phyloP scores from a whole-genome alignment of 2,113 vertebrate genomes.

The Cynocephalus volans region DNA sequence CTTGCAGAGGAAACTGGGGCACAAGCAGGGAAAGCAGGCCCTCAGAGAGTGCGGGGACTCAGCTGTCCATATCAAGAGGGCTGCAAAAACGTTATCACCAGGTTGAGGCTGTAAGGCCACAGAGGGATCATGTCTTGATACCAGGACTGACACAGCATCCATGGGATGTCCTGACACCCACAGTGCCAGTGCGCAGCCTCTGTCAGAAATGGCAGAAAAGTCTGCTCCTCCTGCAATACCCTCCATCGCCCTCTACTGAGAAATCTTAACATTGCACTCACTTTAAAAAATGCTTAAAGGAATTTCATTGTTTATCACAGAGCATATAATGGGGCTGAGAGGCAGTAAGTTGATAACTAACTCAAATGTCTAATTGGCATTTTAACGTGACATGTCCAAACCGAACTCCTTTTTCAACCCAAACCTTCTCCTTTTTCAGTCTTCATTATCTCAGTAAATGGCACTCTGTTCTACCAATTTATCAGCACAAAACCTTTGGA shows the following conservation, averaged over 20 bases:
- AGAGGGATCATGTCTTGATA: neutral
- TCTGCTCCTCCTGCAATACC: neutral
- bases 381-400: neutral
- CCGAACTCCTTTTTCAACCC: neutral
- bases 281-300: slow-evolving; percentile 15
- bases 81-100: neutral
- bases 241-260: neutral
- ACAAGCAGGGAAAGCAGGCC: neutral
- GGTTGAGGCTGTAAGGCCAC: neutral
- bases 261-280: neutral
- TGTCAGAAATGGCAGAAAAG: neutral
- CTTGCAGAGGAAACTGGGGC: neutral
- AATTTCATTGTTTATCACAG: neutral
- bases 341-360: slow-evolving; percentile 3
- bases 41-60: neutral
- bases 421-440: neutral
- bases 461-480: neutral
- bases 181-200: neutral
- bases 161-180: neutral
- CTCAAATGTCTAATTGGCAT: neutral
- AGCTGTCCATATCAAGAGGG: neutral
- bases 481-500: neutral
- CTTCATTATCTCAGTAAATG: neutral
- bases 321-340: neutral
- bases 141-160: neutral